Evolutionary conservation across 2,797 vertebrate species (phyloP), one percentile per base, ranked within the genome.

Genomic region (Spatula clypeata): DNA sequence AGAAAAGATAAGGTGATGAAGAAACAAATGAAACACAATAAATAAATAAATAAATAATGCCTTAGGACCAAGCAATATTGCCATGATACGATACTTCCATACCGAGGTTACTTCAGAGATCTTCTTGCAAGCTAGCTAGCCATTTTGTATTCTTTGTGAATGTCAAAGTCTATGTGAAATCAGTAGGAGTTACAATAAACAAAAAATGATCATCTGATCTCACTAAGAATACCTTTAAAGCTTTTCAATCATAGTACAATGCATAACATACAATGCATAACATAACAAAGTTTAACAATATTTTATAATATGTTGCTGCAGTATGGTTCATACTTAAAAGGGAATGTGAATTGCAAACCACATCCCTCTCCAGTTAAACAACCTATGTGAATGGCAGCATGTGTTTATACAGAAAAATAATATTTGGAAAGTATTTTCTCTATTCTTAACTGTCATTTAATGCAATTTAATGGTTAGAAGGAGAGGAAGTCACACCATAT

Each of bases 41-140:
- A 38, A 40, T 40, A 40, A 40, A 40, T 24, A 29, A 77, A 71
- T 18, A 61, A 36, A 73, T 42, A 26, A 62, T 71, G 47, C 24
- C 40, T 66, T 32, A 62, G 53, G 23, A 97, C 76, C 51, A 97
- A 98, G 62, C 64, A 84, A 45, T 97, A 96, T 11, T 98, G 97
- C 86, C 97, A 98, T 29, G 96, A 98, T 44, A 96, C 97, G 21
- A 97, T 98, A 12, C 97, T 97, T 91, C 96, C 14, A 0, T 55
- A 64, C 1, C 55, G 15, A 13, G 31, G 55, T 26, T 23, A 97
- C 57, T 90, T 98, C 24, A 96, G 61, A 93, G 85, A 65, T 97
- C 86, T 31, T 90, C 54, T 67, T 97, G 96, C 26, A 90, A 97
- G 76, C 96, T 32, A 29, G 9, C 6, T 54, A 8, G 27, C 15